A percentile compares a stretch with the other conserved stretches of the same genome.
Evolutionary conservation across 2,888 invertebrate genomes (phyloP).

Genomic region (Chalcis sispes): DNA sequence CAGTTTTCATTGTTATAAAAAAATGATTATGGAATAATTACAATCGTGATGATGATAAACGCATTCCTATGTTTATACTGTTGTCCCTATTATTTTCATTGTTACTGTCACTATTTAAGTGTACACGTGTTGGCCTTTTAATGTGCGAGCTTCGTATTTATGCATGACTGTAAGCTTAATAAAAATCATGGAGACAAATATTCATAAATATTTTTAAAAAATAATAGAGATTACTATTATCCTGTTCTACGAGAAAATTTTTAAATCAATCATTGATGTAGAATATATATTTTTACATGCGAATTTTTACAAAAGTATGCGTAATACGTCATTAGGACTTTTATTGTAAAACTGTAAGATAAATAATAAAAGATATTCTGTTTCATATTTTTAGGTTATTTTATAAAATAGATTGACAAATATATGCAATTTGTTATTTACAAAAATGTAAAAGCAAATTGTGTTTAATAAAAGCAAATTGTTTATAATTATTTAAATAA

Average conservation of each 20-base stretch:
- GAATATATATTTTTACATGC: slow-evolving; percentile 27
- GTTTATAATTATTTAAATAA: slow-evolving; percentile 22
- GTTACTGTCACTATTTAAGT: slow-evolving; percentile 54
- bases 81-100: slow-evolving; percentile 52
- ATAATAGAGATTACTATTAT: neutral
- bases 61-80: slow-evolving; percentile 49
- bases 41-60: slow-evolving; percentile 43
- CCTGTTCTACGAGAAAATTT: neutral
- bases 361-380: slow-evolving; percentile 10
- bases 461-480: slow-evolving; percentile 17
- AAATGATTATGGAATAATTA: slow-evolving; percentile 48
- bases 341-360: slow-evolving; percentile 20
- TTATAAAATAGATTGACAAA: too few species aligned
- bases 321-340: neutral
- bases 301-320: slow-evolving; percentile 15
- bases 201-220: slow-evolving; percentile 19
- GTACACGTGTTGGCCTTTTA: slow-evolving; percentile 33
- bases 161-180: slow-evolving; percentile 32
- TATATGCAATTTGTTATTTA: slow-evolving; percentile 28
- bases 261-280: neutral
- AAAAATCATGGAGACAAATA: neutral
- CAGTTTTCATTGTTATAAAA: slow-evolving; percentile 41
- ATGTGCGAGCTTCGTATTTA: slow-evolving; percentile 51
- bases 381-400: slow-evolving; percentile 14
- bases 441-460: slow-evolving; percentile 2